These are phyloP conservation scores for Plecotus auritus DNA, from an alignment of 2,113 vertebrate species.

Conservation along the genomic window DNA sequence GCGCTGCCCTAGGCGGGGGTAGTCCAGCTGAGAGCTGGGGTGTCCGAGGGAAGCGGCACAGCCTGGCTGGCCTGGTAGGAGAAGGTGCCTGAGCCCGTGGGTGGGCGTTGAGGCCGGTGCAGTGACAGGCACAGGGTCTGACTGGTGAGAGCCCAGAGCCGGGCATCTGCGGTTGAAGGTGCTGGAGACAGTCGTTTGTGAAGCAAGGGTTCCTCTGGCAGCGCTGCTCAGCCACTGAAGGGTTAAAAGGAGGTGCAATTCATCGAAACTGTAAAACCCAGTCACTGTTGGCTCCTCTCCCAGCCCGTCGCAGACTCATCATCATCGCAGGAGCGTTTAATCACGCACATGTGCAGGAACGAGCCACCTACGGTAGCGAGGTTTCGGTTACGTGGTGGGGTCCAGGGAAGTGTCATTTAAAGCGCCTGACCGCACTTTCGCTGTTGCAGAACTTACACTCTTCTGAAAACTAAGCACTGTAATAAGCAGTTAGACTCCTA, in stretches of 20 bases:
- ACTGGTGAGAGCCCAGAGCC: neutral
- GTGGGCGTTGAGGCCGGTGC: neutral
- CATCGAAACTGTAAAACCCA: constrained; percentile 55
- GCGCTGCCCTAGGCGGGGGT: neutral
- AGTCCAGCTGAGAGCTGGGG: neutral
- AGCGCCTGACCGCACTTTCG: neutral
- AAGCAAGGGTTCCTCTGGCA: neutral
- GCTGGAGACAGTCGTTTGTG: neutral
- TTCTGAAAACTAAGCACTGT: neutral
- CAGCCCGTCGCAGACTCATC: constrained; percentile 63
- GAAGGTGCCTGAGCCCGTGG: neutral
- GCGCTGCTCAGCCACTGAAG: neutral
- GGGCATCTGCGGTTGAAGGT: neutral
- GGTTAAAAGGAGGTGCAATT: constrained; percentile 74
- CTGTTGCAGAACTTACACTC: neutral
- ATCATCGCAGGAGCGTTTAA: constrained; percentile 58
- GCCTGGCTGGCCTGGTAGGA: neutral
- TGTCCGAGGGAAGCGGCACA: neutral
- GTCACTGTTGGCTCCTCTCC: constrained; percentile 62
- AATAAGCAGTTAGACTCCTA: neutral
- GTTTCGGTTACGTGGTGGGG: constrained; percentile 17
- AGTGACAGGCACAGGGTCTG: neutral
- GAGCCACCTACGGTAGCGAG: neutral
- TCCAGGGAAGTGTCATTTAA: neutral
- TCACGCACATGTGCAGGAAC: constrained; percentile 49